phyloP scores from a whole-genome alignment of 2,888 invertebrate species.

The Hedya salicella region DNA sequence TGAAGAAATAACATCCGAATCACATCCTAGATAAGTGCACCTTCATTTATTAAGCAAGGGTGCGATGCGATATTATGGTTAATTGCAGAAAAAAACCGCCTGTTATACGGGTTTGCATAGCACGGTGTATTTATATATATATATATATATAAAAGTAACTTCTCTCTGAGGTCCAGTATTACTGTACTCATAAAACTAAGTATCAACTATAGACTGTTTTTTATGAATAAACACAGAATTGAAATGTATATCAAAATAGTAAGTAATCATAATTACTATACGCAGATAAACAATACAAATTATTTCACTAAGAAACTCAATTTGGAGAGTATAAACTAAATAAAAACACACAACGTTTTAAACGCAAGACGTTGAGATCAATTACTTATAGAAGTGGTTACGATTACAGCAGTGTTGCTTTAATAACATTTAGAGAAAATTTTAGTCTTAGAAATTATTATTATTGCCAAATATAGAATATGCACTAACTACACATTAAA shows the following conservation, averaged over 20 bases:
- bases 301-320: not conserved
- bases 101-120: too few species aligned
- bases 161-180: too few species aligned
- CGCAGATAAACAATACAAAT: not conserved
- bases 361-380: slow-evolving; percentile 63
- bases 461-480: slow-evolving; percentile 13
- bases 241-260: not conserved
- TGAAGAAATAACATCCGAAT: not conserved
- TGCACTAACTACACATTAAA: not conserved
- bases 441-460: slow-evolving; percentile 51
- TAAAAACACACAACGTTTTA: slow-evolving; percentile 46
- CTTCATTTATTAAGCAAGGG: too few species aligned
- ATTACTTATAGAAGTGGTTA: slow-evolving; percentile 49
- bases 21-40: too few species aligned
- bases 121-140: too few species aligned
- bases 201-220: too few species aligned
- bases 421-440: slow-evolving; percentile 49
- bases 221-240: too few species aligned
- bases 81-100: too few species aligned
- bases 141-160: too few species aligned
- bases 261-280: too few species aligned
- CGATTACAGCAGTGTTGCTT: slow-evolving; percentile 58
- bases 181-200: too few species aligned
- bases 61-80: too few species aligned
- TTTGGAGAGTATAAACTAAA: slow-evolving; percentile 16